Conservation (phyloP, 64 coral and sea anemone genomes). For the Hydrozoanthus tunicans region DNA sequence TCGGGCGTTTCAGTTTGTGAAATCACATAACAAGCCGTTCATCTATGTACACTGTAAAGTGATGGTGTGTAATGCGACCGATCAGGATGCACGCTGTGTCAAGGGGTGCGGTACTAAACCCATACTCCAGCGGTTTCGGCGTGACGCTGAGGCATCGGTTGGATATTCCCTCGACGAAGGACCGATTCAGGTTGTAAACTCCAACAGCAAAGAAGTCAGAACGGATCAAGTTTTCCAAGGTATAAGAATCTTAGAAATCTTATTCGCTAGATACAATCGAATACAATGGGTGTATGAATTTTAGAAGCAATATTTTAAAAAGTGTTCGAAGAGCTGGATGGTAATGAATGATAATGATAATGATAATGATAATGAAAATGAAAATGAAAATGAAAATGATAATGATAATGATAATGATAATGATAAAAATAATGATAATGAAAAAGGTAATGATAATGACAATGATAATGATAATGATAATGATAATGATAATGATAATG, state of each 20-base stretch:
- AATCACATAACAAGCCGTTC: constrained; percentile 54
- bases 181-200: constrained; percentile 16
- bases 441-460: too few species aligned
- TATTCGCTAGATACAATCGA: neutral
- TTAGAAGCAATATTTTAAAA: too few species aligned
- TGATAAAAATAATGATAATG: too few species aligned
- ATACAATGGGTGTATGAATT: too few species aligned
- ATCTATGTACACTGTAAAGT: constrained; percentile 86
- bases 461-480: too few species aligned
- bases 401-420: too few species aligned
- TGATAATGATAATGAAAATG: too few species aligned
- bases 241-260: neutral
- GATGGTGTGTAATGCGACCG: constrained; percentile 70
- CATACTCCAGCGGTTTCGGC: constrained; percentile 38
- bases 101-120: constrained; percentile 25
- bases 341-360: too few species aligned
- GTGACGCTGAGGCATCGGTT: neutral
- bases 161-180: constrained; percentile 52
- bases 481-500: too few species aligned
- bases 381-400: too few species aligned
- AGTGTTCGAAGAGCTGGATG: too few species aligned
- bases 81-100: constrained; percentile 57
- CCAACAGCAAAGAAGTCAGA: neutral
- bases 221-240: neutral
- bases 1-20: constrained; percentile 75